These are phyloP conservation scores for Anthoptus insignis DNA, from an alignment of 2,888 invertebrate species.

Conservation along the genomic window DNA sequence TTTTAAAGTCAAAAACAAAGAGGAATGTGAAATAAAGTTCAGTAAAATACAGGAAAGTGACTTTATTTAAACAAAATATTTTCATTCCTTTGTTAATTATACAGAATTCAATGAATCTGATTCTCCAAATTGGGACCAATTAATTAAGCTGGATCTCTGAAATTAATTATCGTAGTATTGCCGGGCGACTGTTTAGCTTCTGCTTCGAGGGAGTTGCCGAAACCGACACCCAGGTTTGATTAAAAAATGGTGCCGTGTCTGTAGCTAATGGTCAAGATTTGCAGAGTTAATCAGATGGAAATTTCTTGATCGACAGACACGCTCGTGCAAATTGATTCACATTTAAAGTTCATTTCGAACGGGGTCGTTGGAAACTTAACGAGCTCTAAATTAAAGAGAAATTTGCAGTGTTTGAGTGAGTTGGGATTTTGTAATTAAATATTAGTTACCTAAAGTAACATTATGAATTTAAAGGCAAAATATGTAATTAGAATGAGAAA, in stretches of 20 bases:
- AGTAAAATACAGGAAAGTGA: conserved; percentile 24
- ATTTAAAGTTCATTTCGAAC: conserved; percentile 24
- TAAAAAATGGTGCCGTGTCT: conserved; percentile 17
- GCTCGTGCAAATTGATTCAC: conserved; percentile 26
- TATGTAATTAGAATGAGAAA: background rate
- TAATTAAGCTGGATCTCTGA: conserved; percentile 50
- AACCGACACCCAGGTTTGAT: background rate
- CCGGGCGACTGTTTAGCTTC: conserved; percentile 44
- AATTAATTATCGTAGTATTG: conserved; percentile 61
- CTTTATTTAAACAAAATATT: conserved; percentile 35
- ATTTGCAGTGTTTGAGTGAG: background rate
- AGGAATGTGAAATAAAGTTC: conserved; percentile 20
- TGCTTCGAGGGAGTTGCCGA: conserved; percentile 25
- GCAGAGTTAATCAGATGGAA: conserved; percentile 18
- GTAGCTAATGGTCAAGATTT: conserved; percentile 18
- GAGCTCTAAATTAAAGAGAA: background rate
- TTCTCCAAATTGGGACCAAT: conserved; percentile 47
- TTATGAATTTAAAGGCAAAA: background rate
- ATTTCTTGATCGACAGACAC: conserved; percentile 21
- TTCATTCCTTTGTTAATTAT: conserved; percentile 40
- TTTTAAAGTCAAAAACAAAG: conserved; percentile 12
- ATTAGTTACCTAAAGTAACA: background rate
- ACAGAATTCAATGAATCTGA: conserved; percentile 43
- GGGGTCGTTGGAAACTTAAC: conserved; percentile 1
- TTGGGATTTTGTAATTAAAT: background rate